Evolutionary conservation across 92 coral and sea anemone species (phyloP), one percentile per base, ranked within the genome.

Genomic region (Epizoanthus scotinus): DNA sequence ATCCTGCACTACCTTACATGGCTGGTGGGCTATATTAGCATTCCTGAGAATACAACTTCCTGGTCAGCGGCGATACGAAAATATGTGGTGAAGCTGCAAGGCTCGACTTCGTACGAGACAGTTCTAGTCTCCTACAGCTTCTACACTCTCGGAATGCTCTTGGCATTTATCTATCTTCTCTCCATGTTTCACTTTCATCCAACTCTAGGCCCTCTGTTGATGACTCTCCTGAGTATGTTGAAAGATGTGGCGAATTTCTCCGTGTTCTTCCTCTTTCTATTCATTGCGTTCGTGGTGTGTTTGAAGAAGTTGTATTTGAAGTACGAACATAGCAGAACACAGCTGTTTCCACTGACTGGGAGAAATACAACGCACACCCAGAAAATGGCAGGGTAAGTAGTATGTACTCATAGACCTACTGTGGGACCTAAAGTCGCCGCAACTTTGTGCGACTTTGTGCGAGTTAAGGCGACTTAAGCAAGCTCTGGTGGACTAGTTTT

Each of bases 221-320:
- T 79, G 28, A 84, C 86, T 0, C 78, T 86, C 34, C 71, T 74
- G 14, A 57, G 57, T 10, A 86, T 86, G 89, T 25, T 86, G 57
- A 50, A 79, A 42, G 86, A 86, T 66, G 86, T 86, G 0, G 79
- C 74, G 26, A 74, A 82, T 71, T 86, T 86, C 54, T 81, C 73
- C 47, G 25, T 71, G 38, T 72, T 62, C 59, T 86, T 86, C 15
- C 34, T 65, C n/a, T 72, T 86, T 50, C 65, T 81, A 8, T 81
- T 86, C 57, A 72, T 86, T 42, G 89, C 89, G 40, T 86, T 86
- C 77, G 86, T 67, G 38, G 70, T 86, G 27, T 79, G 89, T 58
- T 36, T 81, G n/a, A 81, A 83, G 58, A 86, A 81, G 78, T 47
- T 86, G 63, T 86, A 81, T 72, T 47, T 81, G 34, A 78, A 81